A percentile compares a stretch with the other conserved stretches of the same genome.
These are phyloP conservation scores for Catharus minimus DNA, from an alignment of 2,113 vertebrate genomes.

Conservation along the genomic window DNA sequence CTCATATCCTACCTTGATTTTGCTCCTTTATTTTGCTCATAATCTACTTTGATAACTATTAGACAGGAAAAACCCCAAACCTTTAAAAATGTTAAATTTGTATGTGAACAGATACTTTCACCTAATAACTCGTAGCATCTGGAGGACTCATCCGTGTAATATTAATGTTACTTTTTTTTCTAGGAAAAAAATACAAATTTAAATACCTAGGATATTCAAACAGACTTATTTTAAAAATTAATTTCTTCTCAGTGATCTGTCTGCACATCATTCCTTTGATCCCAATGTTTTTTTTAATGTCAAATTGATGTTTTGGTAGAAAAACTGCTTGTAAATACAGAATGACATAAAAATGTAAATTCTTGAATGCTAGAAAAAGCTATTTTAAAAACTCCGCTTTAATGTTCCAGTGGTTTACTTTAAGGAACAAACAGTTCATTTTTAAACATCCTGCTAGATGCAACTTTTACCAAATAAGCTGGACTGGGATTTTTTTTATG, in stretches of 20 bases:
- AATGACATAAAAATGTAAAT: slow-evolving; percentile 59
- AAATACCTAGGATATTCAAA: background rate
- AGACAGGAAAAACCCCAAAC: background rate
- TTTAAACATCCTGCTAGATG: slow-evolving; percentile 53
- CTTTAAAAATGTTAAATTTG: background rate
- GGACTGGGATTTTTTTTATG: background rate
- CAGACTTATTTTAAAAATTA: background rate
- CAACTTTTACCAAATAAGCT: background rate
- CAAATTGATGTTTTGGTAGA: slow-evolving; percentile 13
- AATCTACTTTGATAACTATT: background rate
- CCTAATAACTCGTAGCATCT: background rate
- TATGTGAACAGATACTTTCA: background rate
- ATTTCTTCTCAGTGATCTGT: background rate
- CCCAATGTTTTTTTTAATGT: background rate
- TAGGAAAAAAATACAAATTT: background rate
- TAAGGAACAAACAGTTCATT: slow-evolving; percentile 37
- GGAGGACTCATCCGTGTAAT: background rate
- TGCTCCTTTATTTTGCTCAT: background rate
- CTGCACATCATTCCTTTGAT: background rate
- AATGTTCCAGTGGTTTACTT: slow-evolving; percentile 41
- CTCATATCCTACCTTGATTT: background rate
- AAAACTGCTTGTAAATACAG: slow-evolving; percentile 34
- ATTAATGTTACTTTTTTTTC: background rate
- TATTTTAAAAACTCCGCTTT: slow-evolving; percentile 46
- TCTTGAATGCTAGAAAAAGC: background rate